Base-by-base conservation (phyloP, 2,888 invertebrate species). In the Tiliacea aurago region DNA sequence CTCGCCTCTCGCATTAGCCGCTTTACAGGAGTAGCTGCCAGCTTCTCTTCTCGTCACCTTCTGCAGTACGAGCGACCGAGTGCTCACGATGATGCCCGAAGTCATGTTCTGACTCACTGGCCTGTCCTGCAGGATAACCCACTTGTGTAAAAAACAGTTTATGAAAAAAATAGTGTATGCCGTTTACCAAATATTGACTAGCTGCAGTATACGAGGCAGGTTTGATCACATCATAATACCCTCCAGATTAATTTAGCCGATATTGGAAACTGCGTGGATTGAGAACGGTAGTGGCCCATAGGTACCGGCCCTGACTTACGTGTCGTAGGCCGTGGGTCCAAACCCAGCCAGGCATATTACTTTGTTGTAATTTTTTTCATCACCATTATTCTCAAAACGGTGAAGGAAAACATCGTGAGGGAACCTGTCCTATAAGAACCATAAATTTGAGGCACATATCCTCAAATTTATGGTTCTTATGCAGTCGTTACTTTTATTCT, bases 81-180 rank as follows among this genome's bases (percentile, higher is more conserved):
- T 98, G 93, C 98, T 98, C 92, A 99, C 97, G 89, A 99, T 98
- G 90, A 99, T 97, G 78, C 99, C 98, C 79, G 98, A 98, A 53
- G 98, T 98, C 96, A 98, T 97, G 92, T 99, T 98, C 93, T 98
- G 98, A 89, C 97, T 97, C 88, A 99, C 97, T 87, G 97, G 92
- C 90, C 93, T 94, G 76, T 96, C 95, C 96, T 96, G 77, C 20
- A 84, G 53, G 56, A 11, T 41, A 58, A 63, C 51, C 20, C 53
- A 70, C 75, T 84, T 82, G 76, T 81, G 58, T 84, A 59, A 59
- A 41, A 64, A 59, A 64, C 37, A 43, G 13, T 37, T 55, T 37
- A 23, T 2, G 4, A 37, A 23, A 11, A n/a, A 0, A 33, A 49
- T 33, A 7, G 18, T 20, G 15, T 33, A 56, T 4, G 13, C 9